A percentile compares a stretch with the other conserved stretches of the same genome.
phyloP scores from a whole-genome alignment of 1,140 invertebrate species.

The Cydia strobilella region DNA sequence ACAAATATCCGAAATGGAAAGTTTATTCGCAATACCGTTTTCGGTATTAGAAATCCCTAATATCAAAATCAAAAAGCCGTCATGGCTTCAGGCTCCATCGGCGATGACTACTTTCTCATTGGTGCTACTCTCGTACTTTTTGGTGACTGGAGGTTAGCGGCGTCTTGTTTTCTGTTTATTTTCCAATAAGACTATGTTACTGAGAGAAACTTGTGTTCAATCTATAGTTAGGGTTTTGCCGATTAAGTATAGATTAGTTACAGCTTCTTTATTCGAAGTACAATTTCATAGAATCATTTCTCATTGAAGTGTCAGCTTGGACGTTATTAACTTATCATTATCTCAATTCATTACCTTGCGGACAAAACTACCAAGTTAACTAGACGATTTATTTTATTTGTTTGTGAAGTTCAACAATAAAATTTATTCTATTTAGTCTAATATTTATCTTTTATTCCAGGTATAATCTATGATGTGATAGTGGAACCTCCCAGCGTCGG shows the following conservation, averaged over 20 bases:
- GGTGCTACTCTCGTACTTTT: slow-evolving; percentile 96
- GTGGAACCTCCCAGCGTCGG: slow-evolving; percentile 99
- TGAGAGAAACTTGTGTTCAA: not conserved
- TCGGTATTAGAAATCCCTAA: slow-evolving; percentile 93
- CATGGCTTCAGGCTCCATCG: slow-evolving; percentile 95
- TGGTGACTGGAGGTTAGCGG: slow-evolving; percentile 96
- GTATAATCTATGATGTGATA: slow-evolving; percentile 99
- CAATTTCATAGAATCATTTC: no score
- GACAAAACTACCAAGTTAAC: not conserved
- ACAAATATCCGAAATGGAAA: slow-evolving; percentile 84
- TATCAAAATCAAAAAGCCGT: slow-evolving; percentile 94
- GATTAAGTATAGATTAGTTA: not conserved
- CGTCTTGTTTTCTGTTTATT: slow-evolving; percentile 42
- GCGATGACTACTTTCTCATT: slow-evolving; percentile 96
- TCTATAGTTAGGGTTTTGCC: no score
- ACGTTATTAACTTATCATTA: not conserved
- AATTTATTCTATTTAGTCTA: no score
- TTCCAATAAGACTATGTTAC: slow-evolving; percentile 49
- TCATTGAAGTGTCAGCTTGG: not conserved
- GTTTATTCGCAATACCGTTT: slow-evolving; percentile 90
- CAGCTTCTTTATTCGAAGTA: not conserved
- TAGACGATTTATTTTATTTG: not conserved
- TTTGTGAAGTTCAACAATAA: not conserved
- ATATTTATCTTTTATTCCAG: no score
- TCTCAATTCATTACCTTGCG: not conserved